Base-by-base conservation (phyloP, 1,140 invertebrate species). In the Drosophila nebulosa region DNA sequence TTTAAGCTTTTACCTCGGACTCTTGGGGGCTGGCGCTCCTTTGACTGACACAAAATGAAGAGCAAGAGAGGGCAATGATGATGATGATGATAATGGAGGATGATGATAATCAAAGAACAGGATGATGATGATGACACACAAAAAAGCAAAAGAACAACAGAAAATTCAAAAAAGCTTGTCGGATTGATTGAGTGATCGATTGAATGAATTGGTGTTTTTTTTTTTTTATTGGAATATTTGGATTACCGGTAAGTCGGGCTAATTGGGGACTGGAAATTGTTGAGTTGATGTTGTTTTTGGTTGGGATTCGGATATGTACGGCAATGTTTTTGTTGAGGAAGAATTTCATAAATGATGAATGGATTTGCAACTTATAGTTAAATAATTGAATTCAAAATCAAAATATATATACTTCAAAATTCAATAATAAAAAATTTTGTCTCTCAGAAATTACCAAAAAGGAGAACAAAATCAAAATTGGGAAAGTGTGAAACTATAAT, bases 1-100 rank as follows among this genome's bases (percentile, higher is more conserved):
- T 85, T 58, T 74, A 61, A 56, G 69, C 65, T 66, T 88, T 86
- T 86, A 86, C 81, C 81, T 86, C 81, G 62, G 73, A 75, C 42
- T 69, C 78, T 74, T 64, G 62, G 64, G 61, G 50, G 58, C 60
- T 76, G 21, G 59, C 71, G 71, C 74, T 84, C 81, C 81, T 85
- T 84, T 81, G 81, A 86, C 81, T 86, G 81, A 86, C 78, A 86
- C 83, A 67, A 80, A 84, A 76, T 76, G 69, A 84, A 84, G 81
- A 84, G 81, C 79, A 84, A 80, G 36, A 21, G 69, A 50, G 62
- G 35, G 59, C 39, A 46, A 74, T 74, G 70, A 51, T 55, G 65
- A 74, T 62, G 53, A 52, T 55, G 79, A 83, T 75, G 76, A 78
- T 72, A 79, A 5, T 42, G 6, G 39, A 5, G 59, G 72, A 69